Percentiles rank a stretch among this genome's conserved stretches.
Evolutionary conservation across 2,888 invertebrate genomes (phyloP).

Genomic region (Polyommatus iphigenia): DNA sequence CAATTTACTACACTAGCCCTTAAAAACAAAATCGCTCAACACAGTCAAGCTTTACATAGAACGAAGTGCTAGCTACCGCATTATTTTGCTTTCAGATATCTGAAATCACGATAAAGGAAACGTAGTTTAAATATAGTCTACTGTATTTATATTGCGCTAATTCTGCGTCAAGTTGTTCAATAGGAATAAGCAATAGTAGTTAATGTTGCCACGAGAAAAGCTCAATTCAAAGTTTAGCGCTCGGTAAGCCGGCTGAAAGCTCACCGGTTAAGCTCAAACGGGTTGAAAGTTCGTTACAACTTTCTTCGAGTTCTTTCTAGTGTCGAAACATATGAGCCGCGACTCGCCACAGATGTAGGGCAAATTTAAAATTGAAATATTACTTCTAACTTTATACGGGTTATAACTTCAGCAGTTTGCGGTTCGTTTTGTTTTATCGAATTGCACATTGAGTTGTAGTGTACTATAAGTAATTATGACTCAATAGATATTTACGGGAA

Average conservation of each 20-base stretch:
- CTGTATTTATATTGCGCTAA: not conserved
- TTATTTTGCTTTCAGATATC: not conserved
- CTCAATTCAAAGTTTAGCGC: slow-evolving; percentile 19
- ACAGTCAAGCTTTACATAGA: not conserved
- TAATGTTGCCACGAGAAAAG: slow-evolving; percentile 12
- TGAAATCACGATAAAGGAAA: not conserved
- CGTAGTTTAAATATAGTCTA: not conserved
- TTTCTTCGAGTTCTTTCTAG: slow-evolving; percentile 25
- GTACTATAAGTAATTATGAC: no score
- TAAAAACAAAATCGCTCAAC: not conserved
- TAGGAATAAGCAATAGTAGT: not conserved
- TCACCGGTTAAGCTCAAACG: slow-evolving; percentile 25
- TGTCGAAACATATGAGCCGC: slow-evolving; percentile 26
- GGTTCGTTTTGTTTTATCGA: not conserved
- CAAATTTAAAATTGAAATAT: slow-evolving; percentile 29
- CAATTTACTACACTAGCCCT: no score
- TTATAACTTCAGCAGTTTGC: not conserved
- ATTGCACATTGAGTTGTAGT: not conserved
- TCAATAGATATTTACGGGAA: no score
- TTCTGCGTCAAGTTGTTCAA: slow-evolving; percentile 7
- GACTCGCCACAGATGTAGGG: slow-evolving; percentile 24
- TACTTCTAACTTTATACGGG: slow-evolving; percentile 6
- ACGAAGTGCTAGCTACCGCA: not conserved
- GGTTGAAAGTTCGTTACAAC: slow-evolving; percentile 22
- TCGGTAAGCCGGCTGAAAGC: slow-evolving; percentile 25